Conservation (phyloP, 2,888 invertebrate genomes). For the Drosophila cognata region DNA sequence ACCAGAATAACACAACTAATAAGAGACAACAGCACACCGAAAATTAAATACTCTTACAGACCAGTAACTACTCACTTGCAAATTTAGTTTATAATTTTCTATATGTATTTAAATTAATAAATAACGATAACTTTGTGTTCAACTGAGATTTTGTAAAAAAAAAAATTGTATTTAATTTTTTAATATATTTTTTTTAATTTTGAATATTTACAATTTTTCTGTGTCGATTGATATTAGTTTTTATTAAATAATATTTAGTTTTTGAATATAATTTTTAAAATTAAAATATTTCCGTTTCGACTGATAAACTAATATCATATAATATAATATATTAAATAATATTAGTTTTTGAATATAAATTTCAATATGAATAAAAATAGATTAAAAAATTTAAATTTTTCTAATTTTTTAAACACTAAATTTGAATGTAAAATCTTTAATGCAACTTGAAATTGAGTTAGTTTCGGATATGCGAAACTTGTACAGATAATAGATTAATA, state of each 20-base stretch:
- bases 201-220: background rate
- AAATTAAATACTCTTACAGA: background rate
- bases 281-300: too few species aligned
- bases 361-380: background rate
- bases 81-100: background rate
- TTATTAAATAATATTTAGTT: too few species aligned
- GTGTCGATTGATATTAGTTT: too few species aligned
- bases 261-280: too few species aligned
- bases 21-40: background rate
- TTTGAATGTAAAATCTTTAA: background rate
- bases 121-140: background rate
- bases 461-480: too few species aligned
- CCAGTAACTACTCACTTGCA: background rate
- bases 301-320: too few species aligned
- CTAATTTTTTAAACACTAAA: background rate
- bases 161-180: background rate
- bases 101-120: background rate
- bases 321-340: too few species aligned
- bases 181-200: background rate
- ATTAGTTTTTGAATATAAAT: background rate
- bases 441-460: fast-evolving
- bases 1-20: constrained; percentile 44
- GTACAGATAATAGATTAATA: background rate
- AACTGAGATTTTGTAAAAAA: too few species aligned
- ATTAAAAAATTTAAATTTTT: background rate